Evolutionary conservation across 1,140 invertebrate species (phyloP), one percentile per base, ranked within the genome.

Genomic region (Mactra quadrangularis): DNA sequence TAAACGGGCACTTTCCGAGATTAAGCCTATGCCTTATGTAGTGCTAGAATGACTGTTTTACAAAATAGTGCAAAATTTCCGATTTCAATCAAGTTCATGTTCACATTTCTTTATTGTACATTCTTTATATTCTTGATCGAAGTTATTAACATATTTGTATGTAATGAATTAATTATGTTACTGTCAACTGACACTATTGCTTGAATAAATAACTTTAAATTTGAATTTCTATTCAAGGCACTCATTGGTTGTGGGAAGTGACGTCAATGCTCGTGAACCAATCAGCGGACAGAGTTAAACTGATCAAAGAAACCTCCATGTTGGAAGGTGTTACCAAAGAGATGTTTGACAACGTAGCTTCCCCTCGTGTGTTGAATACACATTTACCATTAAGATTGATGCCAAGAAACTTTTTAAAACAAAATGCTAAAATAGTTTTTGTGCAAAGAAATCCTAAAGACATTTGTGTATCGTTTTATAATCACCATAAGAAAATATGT

Each of bases 231-330:
- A n/a, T n/a, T n/a, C n/a, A n/a, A 87, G 87, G 87, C 1, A 87
- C 87, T 1, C 85, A 86, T 62, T 87, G 87, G 87, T 29, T 86
- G 25, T 87, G 83, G 83, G 87, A 87, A 52, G 70, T 87, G 19
- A 45, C 55, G 25, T 85, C 71, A 29, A 87, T 87, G 87, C 50
- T 88, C 38, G 45, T 85, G 15, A 76, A 71, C 27, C 64, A 77
- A 41, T 57, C 59, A 50, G 72, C 83, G 4, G 66, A 84, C 38
- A 60, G 64, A 47, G 47, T 71, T 25, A 55, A 71, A 15, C 66
- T 79, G 29, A 60, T 77, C 38, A 88, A 86, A 71, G 82, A 83
- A 47, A 83, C 57, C 3, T 33, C 66, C 45, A 85, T 86, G 85
- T 25, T 88, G 17, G 85, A 86, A 35, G 81, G 72, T 25, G 7